Evolutionary conservation across 2,888 invertebrate genomes (phyloP), one percentile per base, ranked within the genome.

Genomic region (Bibio marci): DNA sequence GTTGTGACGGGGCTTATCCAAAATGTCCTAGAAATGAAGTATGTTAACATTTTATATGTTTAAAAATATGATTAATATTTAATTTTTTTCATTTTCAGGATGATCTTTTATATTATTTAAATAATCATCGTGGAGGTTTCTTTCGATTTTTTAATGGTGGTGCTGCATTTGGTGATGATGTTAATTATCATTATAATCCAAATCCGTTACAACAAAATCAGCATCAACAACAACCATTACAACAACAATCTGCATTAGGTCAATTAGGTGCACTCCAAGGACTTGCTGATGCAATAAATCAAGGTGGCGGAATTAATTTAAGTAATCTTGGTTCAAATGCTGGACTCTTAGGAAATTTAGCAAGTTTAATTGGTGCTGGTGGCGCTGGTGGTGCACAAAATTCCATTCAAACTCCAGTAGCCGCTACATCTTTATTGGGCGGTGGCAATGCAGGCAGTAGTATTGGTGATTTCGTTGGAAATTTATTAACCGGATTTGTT

Each of bases 81-180:
- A 39, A 26, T 41, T 28, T 31, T n/a, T 37, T 35, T 25, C 12
- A n/a, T 15, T 25, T 32, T 22, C 69, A 80, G 25, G 75, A 77
- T 46, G 70, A 73, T 47, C 67, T 86, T 10, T 69, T 85, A 28
- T 65, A 77, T 54, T 86, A 86, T 55, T 63, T 86, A 37, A 86
- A 86, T 62, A 86, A 83, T 57, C 76, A 86, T 53, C 82, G 83
- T 41, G 86, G 86, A 30, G 86, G 86, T 2, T 82, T 86, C 59
- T 86, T 85, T 54, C 67, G 80, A 44, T 81, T 80, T 54, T 85
- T 85, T 52, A 75, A 69, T 44, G 67, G 67, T 27, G 51, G 66
- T 31, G 67, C 67, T 38, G 55, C 58, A 41, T 63, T 51, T 32
- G 44, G 49, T 28, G 46, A 46, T 5, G 41, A 43, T 31, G 27